These are phyloP conservation scores for Setophaga petechia DNA, from an alignment of 2,113 vertebrate species.

Conservation along the genomic window DNA sequence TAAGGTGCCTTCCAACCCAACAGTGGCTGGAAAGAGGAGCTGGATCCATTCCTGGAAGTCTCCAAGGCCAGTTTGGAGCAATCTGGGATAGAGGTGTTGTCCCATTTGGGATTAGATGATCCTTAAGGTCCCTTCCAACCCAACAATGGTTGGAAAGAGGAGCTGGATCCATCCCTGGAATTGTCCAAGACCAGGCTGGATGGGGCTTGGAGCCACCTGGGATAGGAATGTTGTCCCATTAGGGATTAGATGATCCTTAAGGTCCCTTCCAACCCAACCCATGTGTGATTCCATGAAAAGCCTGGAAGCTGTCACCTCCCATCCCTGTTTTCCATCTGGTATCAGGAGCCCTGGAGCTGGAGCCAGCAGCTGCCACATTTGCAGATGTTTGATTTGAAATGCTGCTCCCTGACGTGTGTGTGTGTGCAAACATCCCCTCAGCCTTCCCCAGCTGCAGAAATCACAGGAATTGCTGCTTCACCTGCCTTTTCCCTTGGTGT, in stretches of 20 bases:
- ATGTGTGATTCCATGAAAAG: neutral
- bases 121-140: neutral
- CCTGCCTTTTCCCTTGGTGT: neutral
- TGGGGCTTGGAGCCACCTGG: neutral
- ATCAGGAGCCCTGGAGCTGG: neutral
- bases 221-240: neutral
- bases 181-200: neutral
- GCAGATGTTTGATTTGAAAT: neutral
- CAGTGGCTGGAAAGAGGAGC: neutral
- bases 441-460: neutral
- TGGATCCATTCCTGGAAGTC: neutral
- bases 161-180: neutral
- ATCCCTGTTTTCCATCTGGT: fast-evolving
- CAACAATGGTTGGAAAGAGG: neutral
- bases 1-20: neutral
- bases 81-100: fast-evolving
- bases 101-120: neutral
- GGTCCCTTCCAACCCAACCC: neutral
- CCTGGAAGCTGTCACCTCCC: neutral
- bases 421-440: neutral
- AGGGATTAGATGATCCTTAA: neutral
- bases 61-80: neutral
- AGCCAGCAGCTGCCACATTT: fast-evolving
- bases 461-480: neutral
- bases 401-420: neutral